These are phyloP conservation scores for Harpagifer antarcticus DNA, from an alignment of 2,797 vertebrate genomes.

Conservation along the genomic window DNA sequence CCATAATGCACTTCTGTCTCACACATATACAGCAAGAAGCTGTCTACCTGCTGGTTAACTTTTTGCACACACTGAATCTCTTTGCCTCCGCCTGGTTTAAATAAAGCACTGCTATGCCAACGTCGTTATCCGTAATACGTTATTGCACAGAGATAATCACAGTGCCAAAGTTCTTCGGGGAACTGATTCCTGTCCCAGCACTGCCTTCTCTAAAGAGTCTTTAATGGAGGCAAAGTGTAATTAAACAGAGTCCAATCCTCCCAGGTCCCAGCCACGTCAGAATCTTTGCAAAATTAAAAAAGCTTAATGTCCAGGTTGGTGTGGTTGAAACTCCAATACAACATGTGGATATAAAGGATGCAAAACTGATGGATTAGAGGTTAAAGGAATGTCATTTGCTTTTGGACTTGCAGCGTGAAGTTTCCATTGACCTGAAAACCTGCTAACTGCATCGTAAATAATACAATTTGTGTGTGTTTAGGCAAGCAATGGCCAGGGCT, in stretches of 20 bases:
- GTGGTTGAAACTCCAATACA: neutral
- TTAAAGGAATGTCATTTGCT: neutral
- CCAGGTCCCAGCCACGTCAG: constrained; percentile 30
- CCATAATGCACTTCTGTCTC: constrained; percentile 17
- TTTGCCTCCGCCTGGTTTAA: constrained; percentile 19
- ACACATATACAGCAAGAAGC: neutral
- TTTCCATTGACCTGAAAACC: neutral
- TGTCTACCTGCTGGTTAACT: constrained; percentile 18
- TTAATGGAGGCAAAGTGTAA: constrained; percentile 67
- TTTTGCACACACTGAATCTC: constrained; percentile 1
- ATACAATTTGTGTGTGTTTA: constrained; percentile 42
- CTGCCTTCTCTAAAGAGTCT: constrained; percentile 52
- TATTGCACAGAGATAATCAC: constrained; percentile 60
- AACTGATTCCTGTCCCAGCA: constrained; percentile 45
- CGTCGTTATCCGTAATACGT: constrained; percentile 45
- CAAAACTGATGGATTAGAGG: neutral
- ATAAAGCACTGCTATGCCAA: constrained; percentile 14
- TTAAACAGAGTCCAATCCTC: constrained; percentile 59
- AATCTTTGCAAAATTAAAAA: constrained; percentile 31
- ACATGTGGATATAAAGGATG: neutral
- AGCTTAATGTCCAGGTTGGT: neutral
- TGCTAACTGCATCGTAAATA: neutral
- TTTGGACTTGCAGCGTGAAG: neutral
- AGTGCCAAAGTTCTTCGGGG: constrained; percentile 52
- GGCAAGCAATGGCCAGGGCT: constrained; percentile 89